Evolutionary conservation across 2,888 invertebrate species (phyloP).

Genomic region (Macrophya annulata): DNA sequence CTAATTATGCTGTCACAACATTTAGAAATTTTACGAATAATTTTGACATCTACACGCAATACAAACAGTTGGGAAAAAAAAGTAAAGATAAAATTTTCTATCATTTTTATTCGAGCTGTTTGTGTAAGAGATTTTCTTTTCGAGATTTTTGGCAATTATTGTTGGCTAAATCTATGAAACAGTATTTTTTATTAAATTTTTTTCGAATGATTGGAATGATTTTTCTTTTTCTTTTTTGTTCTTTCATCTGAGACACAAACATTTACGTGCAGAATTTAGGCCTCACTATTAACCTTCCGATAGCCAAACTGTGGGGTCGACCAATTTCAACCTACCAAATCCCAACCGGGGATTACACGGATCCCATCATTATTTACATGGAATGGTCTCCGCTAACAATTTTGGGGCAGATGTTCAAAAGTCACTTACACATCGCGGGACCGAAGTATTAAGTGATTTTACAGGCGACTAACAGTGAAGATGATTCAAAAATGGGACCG

Average conservation of each 20-base stretch:
- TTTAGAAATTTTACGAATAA: neutral
- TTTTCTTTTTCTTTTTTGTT: no score
- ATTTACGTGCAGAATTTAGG: neutral
- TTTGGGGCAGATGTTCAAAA: neutral
- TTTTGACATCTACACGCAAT: neutral
- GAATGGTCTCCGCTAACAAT: neutral
- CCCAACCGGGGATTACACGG: neutral
- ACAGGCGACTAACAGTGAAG: neutral
- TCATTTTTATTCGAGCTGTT: neutral
- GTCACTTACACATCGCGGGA: neutral
- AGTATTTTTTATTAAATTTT: no score
- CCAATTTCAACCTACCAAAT: neutral
- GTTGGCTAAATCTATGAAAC: neutral
- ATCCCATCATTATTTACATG: slow-evolving; percentile 6
- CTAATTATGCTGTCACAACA: neutral
- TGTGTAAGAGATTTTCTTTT: neutral
- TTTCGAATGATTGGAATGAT: no score
- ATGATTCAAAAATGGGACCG: neutral
- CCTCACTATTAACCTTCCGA: neutral
- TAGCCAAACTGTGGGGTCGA: neutral
- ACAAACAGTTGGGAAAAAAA: neutral
- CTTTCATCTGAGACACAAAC: neutral
- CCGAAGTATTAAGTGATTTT: neutral
- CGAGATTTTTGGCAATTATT: no score
- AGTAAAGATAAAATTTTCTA: neutral